phyloP scores from a whole-genome alignment of 2,797 vertebrate species.

The Liasis olivaceus region DNA sequence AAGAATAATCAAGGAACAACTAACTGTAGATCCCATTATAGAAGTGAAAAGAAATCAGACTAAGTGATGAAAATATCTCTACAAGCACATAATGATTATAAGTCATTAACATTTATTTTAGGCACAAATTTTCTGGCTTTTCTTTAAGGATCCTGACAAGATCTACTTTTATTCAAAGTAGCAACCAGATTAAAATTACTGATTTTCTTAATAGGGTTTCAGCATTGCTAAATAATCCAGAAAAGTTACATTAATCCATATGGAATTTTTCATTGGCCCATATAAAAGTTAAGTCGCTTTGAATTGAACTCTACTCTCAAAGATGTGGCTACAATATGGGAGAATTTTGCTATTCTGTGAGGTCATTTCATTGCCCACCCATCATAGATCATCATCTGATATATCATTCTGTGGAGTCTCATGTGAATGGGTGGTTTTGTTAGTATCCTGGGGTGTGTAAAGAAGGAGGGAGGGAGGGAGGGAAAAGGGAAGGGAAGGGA shows the following conservation, averaged over 20 bases:
- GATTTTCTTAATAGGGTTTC: not conserved
- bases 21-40: not conserved
- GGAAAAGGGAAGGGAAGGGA: not conserved
- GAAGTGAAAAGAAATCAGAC: not conserved
- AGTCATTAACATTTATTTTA: slow-evolving; percentile 13
- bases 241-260: not conserved
- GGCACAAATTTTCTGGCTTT: not conserved
- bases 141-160: not conserved
- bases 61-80: not conserved
- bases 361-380: not conserved
- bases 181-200: not conserved
- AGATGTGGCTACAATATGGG: not conserved
- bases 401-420: not conserved
- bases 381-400: not conserved
- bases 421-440: not conserved
- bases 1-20: not conserved
- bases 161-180: not conserved
- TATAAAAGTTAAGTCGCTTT: not conserved
- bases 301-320: not conserved
- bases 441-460: not conserved
- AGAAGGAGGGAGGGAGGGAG: not conserved
- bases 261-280: not conserved
- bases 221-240: not conserved
- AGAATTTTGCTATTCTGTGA: not conserved
- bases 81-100: not conserved